Conservation (phyloP, 2,797 vertebrate species). For the Sebastes diaconus region DNA sequence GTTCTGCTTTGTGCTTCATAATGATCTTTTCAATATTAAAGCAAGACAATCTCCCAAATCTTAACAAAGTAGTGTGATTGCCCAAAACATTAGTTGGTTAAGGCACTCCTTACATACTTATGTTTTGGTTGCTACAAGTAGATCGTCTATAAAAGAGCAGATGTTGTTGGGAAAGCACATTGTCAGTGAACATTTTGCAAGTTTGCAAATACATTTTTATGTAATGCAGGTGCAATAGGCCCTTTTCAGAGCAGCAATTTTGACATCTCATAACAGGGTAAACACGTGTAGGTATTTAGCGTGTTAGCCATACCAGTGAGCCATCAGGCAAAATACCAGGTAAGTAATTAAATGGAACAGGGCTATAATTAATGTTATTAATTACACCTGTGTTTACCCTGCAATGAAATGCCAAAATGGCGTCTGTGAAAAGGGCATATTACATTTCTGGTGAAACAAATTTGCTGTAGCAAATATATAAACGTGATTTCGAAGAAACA, state of each 20-base stretch:
- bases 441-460: neutral
- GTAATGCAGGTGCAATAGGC: too few species aligned
- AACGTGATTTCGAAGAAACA: neutral
- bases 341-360: too few species aligned
- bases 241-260: too few species aligned
- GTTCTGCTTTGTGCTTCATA: neutral
- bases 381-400: too few species aligned
- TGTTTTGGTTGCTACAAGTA: neutral
- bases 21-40: neutral
- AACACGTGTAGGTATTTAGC: too few species aligned
- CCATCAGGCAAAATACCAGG: too few species aligned
- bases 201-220: too few species aligned
- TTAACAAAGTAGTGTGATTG: neutral
- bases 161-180: neutral
- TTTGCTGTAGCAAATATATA: neutral
- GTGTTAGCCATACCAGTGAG: too few species aligned
- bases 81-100: neutral
- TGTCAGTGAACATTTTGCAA: neutral
- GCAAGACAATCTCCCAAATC: neutral
- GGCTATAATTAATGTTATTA: too few species aligned
- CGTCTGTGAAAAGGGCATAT: neutral
- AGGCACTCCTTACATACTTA: neutral
- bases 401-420: too few species aligned
- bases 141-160: neutral
- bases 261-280: too few species aligned